phyloP scores from a whole-genome alignment of 2,113 vertebrate genomes.

The Saguinus imperator region DNA sequence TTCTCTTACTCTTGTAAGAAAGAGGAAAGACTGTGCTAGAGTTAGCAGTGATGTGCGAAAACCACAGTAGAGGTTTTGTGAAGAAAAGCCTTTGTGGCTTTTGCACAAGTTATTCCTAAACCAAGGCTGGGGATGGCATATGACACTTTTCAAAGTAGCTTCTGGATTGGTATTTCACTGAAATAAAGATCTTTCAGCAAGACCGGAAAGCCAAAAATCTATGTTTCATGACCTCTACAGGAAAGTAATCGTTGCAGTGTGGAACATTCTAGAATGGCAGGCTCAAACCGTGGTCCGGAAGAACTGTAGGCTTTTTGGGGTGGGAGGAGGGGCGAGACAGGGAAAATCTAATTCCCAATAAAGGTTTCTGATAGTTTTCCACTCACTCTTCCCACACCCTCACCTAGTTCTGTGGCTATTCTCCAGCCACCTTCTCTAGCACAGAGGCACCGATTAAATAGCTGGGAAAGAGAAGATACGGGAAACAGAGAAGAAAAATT shows the following conservation, averaged over 20 bases:
- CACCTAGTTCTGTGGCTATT: constrained; percentile 1
- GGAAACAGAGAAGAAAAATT: constrained; percentile 28
- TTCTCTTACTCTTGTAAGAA: constrained; percentile 78
- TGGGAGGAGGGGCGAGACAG: constrained; percentile 28
- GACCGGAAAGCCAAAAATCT: constrained; percentile 39
- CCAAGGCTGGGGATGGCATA: constrained; percentile 35
- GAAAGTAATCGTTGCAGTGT: constrained; percentile 70
- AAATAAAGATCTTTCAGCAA: constrained; percentile 74
- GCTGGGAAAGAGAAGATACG: neutral
- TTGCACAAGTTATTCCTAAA: constrained; percentile 80
- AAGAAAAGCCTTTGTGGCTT: constrained; percentile 66
- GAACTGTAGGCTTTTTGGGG: constrained; percentile 53
- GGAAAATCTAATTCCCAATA: constrained; percentile 69
- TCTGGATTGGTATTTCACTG: constrained; percentile 66
- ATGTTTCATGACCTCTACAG: constrained; percentile 35
- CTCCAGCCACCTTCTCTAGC: neutral
- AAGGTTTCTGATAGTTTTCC: constrained; percentile 59
- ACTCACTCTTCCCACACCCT: neutral
- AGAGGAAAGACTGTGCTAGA: constrained; percentile 66
- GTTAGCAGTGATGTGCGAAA: constrained; percentile 70
- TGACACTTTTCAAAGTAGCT: constrained; percentile 68
- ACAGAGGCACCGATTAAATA: neutral
- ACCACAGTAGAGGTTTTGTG: constrained; percentile 75
- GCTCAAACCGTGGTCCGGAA: constrained; percentile 57
- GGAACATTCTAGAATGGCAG: constrained; percentile 64